These are phyloP conservation scores for Microhierax caerulescens DNA, from an alignment of 2,797 vertebrate genomes.

Conservation along the genomic window DNA sequence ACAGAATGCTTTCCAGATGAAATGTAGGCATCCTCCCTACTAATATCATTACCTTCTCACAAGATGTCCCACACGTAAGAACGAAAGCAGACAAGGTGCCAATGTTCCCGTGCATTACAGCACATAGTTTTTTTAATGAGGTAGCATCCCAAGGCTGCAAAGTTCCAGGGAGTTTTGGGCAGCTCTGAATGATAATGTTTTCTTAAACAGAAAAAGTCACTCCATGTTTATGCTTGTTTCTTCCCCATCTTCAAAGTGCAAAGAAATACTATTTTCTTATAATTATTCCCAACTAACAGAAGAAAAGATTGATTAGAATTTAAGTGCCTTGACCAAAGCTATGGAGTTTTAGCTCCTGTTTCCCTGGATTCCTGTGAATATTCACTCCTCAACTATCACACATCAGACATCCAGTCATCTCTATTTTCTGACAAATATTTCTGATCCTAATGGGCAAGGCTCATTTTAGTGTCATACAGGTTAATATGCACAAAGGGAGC, in stretches of 20 bases:
- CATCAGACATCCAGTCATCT: background rate
- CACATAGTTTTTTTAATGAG: background rate
- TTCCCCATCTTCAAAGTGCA: background rate
- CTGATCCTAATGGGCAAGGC: background rate
- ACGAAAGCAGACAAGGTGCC: background rate
- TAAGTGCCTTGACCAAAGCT: background rate
- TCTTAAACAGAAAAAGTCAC: background rate
- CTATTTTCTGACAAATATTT: background rate
- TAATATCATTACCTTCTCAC: background rate
- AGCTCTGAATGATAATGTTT: background rate
- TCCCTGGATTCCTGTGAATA: background rate
- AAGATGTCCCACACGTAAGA: background rate
- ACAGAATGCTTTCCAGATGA: background rate
- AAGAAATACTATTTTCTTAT: background rate
- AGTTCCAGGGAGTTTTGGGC: background rate
- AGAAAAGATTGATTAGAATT: background rate
- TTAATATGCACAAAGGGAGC: background rate
- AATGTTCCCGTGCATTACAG: background rate
- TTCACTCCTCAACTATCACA: background rate
- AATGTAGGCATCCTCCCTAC: background rate
- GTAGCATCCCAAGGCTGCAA: background rate
- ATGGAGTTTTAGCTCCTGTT: background rate
- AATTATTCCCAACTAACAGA: background rate
- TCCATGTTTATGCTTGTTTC: background rate
- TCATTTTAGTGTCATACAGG: background rate